Conservation (phyloP, 2,888 invertebrate genomes). For the Himalopsyche kuldschensis region DNA sequence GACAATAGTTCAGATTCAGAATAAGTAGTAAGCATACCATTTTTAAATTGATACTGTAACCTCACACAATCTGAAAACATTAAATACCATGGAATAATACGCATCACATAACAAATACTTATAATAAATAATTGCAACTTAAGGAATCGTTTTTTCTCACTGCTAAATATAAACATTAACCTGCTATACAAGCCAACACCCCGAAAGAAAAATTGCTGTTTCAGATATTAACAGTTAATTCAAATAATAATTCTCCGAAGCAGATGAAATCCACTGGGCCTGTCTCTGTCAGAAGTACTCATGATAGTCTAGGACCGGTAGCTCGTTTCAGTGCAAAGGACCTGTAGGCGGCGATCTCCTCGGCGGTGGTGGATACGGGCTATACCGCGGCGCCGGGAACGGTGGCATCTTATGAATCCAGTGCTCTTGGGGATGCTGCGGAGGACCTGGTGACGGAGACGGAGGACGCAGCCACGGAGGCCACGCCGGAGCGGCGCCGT, state of each 20-base stretch:
- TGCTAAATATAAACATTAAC: too few relatives aligned
- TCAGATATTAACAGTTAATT: neutral
- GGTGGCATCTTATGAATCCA: slow-evolving; percentile 86
- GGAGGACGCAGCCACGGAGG: slow-evolving; percentile 68
- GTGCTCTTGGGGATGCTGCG: slow-evolving; percentile 77
- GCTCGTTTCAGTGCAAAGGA: slow-evolving; percentile 17
- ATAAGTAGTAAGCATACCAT: too few relatives aligned
- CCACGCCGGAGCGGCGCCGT: slow-evolving; percentile 53
- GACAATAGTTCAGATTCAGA: too few relatives aligned
- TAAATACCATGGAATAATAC: too few relatives aligned
- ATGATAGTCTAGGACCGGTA: neutral
- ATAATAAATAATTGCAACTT: too few relatives aligned
- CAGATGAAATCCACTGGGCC: neutral
- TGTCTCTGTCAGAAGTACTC: neutral
- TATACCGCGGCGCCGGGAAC: slow-evolving; percentile 62
- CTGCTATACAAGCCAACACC: too few relatives aligned
- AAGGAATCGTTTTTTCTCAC: too few relatives aligned
- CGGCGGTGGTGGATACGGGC: slow-evolving; percentile 63
- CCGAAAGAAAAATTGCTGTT: too few relatives aligned
- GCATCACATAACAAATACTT: too few relatives aligned
- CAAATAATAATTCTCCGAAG: neutral
- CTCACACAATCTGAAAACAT: too few relatives aligned
- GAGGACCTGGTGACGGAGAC: slow-evolving; percentile 82
- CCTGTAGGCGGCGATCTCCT: slow-evolving; percentile 42
- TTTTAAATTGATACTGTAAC: too few relatives aligned